Percentiles rank a stretch among this genome's conserved stretches.
Conservation (phyloP, 2,797 vertebrate genomes). For the Sebastiscus albofasciatus region DNA sequence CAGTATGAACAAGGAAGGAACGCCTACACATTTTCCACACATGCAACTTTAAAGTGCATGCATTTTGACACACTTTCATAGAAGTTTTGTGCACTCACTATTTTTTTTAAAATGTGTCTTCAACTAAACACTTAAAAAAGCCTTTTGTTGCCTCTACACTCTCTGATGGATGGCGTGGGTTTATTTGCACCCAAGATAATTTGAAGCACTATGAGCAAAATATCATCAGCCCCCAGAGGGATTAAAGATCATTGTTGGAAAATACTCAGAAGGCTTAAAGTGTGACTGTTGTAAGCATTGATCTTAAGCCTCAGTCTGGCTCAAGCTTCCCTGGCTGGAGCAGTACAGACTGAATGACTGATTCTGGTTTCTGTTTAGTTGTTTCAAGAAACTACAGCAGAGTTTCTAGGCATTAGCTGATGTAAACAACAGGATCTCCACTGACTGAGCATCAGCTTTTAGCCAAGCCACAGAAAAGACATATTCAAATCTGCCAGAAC, state of each 20-base stretch:
- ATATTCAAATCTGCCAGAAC: not conserved
- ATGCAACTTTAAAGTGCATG: not conserved
- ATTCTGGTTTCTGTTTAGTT: not conserved
- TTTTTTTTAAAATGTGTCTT: not conserved
- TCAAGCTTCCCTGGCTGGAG: not conserved
- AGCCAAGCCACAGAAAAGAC: not conserved
- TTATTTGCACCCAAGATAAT: not conserved
- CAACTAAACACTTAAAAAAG: not conserved
- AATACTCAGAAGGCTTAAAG: not conserved
- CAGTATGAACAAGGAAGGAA: not conserved
- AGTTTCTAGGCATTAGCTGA: not conserved
- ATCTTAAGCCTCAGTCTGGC: not conserved
- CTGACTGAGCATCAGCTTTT: not conserved
- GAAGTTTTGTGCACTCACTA: not conserved
- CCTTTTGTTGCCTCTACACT: not conserved
- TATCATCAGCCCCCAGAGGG: not conserved
- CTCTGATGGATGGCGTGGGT: not conserved
- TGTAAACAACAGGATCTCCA: not conserved
- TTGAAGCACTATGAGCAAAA: not conserved
- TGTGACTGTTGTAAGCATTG: not conserved
- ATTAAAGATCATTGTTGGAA: constrained; percentile 5
- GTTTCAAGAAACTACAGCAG: not conserved
- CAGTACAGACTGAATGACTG: not conserved
- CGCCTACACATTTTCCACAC: not conserved
- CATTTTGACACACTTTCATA: not conserved